Evolutionary conservation across 2,888 invertebrate species (phyloP).

Genomic region (Diarsia mendica): DNA sequence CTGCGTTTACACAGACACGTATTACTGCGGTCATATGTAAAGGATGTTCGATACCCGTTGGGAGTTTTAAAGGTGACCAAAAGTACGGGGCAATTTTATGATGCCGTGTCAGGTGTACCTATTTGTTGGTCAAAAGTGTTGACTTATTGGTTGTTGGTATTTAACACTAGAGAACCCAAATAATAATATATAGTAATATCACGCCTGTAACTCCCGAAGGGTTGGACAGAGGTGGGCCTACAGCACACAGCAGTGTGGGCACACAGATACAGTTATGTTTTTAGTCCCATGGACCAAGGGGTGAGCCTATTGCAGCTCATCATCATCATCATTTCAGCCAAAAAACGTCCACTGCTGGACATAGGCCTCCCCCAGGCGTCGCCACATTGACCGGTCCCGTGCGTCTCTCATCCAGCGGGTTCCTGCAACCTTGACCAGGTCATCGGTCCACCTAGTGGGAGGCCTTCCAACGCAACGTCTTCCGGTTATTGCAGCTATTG

Average conservation of each 20-base stretch:
- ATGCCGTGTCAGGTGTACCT: not conserved
- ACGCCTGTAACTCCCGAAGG: not conserved
- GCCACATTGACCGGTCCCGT: no score
- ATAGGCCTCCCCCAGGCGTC: no score
- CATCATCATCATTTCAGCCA: no score
- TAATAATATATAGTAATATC: not conserved
- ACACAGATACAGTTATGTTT: not conserved
- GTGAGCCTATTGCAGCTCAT: not conserved
- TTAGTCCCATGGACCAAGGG: not conserved
- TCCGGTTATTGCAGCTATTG: no score
- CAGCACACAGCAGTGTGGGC: no score
- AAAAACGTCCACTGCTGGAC: no score
- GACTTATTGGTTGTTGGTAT: not conserved
- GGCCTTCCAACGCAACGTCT: no score
- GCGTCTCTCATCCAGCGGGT: no score
- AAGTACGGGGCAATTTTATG: not conserved
- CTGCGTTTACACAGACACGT: constrained; percentile 60
- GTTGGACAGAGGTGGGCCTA: not conserved
- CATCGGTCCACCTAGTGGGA: no score
- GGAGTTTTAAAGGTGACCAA: constrained; percentile 17
- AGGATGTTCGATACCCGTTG: constrained; percentile 20
- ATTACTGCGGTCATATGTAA: constrained; percentile 33
- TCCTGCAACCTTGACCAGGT: no score
- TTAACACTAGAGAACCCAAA: not conserved
- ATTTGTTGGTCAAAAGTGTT: no score